Conservation (phyloP, 2,888 invertebrate species). For the Eurois occulta region DNA sequence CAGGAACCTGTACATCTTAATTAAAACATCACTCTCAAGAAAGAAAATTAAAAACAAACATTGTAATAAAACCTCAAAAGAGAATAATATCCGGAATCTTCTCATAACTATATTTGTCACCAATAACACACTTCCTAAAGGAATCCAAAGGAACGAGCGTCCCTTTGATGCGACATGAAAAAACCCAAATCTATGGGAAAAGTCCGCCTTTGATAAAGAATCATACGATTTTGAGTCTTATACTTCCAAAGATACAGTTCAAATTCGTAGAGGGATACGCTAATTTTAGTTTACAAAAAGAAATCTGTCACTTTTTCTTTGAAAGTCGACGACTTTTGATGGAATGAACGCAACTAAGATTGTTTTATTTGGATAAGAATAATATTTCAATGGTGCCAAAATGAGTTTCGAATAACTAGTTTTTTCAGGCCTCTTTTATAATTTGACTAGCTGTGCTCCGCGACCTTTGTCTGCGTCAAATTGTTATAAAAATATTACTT, state of each 20-base stretch:
- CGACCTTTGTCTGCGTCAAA: too few relatives aligned
- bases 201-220: slow-evolving; percentile 45
- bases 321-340: slow-evolving; percentile 69
- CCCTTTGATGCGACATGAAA: slow-evolving; percentile 61
- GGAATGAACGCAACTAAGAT: slow-evolving; percentile 48
- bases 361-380: slow-evolving; percentile 54
- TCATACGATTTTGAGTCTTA: slow-evolving; percentile 31
- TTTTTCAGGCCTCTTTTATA: neutral
- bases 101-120: slow-evolving; percentile 65
- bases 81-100: slow-evolving; percentile 47
- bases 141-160: slow-evolving; percentile 41
- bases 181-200: slow-evolving; percentile 57
- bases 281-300: slow-evolving; percentile 57
- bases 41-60: slow-evolving; percentile 22
- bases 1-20: slow-evolving; percentile 22
- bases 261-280: neutral
- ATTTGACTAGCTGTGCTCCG: too few relatives aligned
- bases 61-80: slow-evolving; percentile 39
- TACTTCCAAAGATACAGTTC: fast-evolving
- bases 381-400: slow-evolving; percentile 9
- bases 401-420: neutral
- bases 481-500: too few relatives aligned
- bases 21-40: slow-evolving; percentile 13
- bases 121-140: slow-evolving; percentile 56
- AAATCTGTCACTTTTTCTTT: slow-evolving; percentile 64